Evolutionary conservation across 1,140 invertebrate species (phyloP).

Genomic region (Tetramorium parvispinum): DNA sequence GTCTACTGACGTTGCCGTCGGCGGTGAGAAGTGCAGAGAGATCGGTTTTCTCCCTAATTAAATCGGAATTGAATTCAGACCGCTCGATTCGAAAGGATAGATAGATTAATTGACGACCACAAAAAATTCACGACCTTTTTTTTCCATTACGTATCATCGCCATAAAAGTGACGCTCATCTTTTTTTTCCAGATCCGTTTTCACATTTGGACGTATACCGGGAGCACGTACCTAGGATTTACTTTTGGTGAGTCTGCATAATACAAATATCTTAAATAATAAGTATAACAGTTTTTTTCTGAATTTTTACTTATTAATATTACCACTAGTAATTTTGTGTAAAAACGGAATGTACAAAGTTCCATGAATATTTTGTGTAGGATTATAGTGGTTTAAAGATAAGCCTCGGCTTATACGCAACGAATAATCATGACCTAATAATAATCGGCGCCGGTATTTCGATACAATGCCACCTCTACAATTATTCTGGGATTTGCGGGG

Average conservation of each 20-base stretch:
- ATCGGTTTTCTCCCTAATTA: slow-evolving; percentile 73
- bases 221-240: background rate
- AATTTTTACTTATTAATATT: background rate
- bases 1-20: slow-evolving; percentile 22
- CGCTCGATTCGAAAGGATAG: slow-evolving; percentile 60
- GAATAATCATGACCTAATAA: slow-evolving; percentile 38
- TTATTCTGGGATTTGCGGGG: slow-evolving; percentile 44
- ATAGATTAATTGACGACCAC: slow-evolving; percentile 64
- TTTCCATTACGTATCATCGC: background rate
- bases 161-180: background rate
- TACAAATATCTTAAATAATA: background rate
- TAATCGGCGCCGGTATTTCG: slow-evolving; percentile 38
- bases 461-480: slow-evolving; percentile 35
- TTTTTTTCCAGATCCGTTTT: background rate
- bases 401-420: background rate
- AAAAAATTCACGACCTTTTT: slow-evolving; percentile 26
- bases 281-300: background rate
- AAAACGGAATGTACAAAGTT: slow-evolving; percentile 16
- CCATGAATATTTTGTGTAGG: slow-evolving; percentile 7
- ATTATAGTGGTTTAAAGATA: background rate
- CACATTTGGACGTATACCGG: background rate
- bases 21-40: slow-evolving; percentile 33
- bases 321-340: background rate
- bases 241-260: background rate
- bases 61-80: slow-evolving; percentile 72